These are phyloP conservation scores for Syrista parreyssii DNA, from an alignment of 2,888 invertebrate species.

Conservation along the genomic window DNA sequence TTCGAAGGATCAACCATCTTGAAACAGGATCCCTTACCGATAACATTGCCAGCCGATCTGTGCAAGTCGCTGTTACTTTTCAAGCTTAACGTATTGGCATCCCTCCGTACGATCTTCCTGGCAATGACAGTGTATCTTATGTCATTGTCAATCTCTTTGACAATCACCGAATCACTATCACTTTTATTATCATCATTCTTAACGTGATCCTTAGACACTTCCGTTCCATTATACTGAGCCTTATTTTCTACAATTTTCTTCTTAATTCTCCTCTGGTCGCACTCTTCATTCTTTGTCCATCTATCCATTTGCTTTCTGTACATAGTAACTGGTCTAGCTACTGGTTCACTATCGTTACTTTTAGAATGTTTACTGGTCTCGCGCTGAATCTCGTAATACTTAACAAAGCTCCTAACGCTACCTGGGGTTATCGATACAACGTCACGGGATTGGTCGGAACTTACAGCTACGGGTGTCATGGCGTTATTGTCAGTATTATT, in stretches of 20 bases:
- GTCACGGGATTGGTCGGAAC: conserved; percentile 55
- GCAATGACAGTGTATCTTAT: conserved; percentile 23
- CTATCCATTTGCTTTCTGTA: conserved; percentile 10
- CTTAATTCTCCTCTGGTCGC: conserved; percentile 11
- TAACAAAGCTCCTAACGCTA: conserved; percentile 61
- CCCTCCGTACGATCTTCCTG: conserved; percentile 4
- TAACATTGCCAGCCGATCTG: background rate
- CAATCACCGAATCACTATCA: background rate
- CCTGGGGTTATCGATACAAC: conserved; percentile 55
- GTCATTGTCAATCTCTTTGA: conserved; percentile 16
- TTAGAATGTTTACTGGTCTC: conserved; percentile 47
- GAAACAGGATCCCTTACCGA: conserved; percentile 21
- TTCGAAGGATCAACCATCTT: background rate
- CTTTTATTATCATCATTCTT: background rate
- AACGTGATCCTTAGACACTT: background rate
- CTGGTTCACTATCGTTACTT: conserved; percentile 41
- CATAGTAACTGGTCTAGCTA: conserved; percentile 26
- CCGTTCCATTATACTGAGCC: background rate
- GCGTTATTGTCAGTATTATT: conserved; percentile 62
- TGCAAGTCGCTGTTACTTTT: background rate
- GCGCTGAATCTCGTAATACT: conserved; percentile 56
- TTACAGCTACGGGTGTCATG: conserved; percentile 59
- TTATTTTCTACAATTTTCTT: background rate
- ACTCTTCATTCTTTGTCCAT: conserved; percentile 6
- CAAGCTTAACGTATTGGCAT: background rate